These are phyloP conservation scores for Ormyrus labotus DNA, from an alignment of 2,888 invertebrate species.

Conservation along the genomic window DNA sequence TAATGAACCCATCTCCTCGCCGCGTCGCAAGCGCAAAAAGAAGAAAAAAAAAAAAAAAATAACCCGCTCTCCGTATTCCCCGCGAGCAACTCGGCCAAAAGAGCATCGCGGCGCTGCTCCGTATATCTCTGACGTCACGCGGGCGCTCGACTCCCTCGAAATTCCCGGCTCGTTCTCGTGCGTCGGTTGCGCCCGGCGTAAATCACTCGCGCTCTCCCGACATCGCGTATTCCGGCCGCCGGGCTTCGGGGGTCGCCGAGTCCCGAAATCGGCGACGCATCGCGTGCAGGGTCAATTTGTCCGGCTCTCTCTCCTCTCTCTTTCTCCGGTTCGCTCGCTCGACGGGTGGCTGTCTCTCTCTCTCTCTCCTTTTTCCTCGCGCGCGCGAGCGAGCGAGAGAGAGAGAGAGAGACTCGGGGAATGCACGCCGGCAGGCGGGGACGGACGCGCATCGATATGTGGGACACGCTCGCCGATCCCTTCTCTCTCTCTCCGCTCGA, in stretches of 20 bases:
- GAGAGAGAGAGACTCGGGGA: constrained; percentile 25
- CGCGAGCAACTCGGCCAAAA: no score
- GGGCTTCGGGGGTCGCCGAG: neutral
- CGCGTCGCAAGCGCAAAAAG: no score
- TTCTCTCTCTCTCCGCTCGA: neutral
- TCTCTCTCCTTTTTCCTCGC: neutral
- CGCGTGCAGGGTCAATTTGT: constrained; percentile 41
- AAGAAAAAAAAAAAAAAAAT: no score
- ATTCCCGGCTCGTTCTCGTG: no score
- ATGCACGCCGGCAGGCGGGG: constrained; percentile 56
- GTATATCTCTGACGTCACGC: no score
- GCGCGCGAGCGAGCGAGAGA: no score
- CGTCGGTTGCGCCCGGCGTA: no score
- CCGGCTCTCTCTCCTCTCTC: neutral
- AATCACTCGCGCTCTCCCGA: neutral
- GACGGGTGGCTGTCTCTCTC: constrained; percentile 32
- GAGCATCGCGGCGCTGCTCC: no score
- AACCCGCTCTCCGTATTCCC: no score
- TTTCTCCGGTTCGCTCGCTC: neutral
- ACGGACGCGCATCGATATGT: constrained; percentile 67
- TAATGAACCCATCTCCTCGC: no score
- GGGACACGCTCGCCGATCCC: constrained; percentile 66
- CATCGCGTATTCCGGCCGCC: neutral
- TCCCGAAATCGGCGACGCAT: neutral
- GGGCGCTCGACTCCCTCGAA: no score